phyloP scores from a whole-genome alignment of 1,140 invertebrate genomes.

The Drosophila tsacasi region DNA sequence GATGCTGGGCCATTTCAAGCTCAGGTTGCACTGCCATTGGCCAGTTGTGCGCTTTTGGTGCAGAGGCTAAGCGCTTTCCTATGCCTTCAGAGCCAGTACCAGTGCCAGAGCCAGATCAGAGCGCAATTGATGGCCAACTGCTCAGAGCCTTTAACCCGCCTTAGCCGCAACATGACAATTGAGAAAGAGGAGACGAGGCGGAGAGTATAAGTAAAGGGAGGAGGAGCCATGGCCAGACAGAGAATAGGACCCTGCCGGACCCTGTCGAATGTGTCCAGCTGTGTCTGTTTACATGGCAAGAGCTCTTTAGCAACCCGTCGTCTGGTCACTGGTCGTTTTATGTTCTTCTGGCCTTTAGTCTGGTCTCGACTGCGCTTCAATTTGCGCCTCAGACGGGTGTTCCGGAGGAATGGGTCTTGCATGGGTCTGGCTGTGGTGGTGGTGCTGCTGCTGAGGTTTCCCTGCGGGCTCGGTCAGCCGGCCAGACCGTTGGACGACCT shows the following conservation, averaged over 20 bases:
- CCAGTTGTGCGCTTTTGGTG: constrained; percentile 10
- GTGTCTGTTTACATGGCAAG: constrained; percentile 67
- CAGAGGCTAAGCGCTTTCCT: constrained; percentile 49
- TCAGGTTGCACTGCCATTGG: constrained; percentile 30
- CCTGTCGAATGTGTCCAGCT: constrained; percentile 60
- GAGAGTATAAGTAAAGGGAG: not conserved
- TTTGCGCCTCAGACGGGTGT: constrained; percentile 59
- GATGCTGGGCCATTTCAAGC: constrained; percentile 21
- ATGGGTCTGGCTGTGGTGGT: not conserved
- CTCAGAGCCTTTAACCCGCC: constrained; percentile 48
- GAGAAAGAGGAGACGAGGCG: constrained; percentile 9
- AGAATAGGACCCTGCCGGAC: constrained; percentile 14
- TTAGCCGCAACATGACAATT: constrained; percentile 49
- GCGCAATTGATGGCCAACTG: constrained; percentile 54
- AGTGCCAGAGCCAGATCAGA: constrained; percentile 43
- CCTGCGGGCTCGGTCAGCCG: constrained; percentile 32
- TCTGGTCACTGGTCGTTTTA: constrained; percentile 48
- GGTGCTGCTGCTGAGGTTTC: constrained; percentile 20
- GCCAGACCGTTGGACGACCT: constrained; percentile 48
- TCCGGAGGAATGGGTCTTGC: constrained; percentile 6
- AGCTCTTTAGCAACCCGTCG: constrained; percentile 62
- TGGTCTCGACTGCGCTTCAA: constrained; percentile 51
- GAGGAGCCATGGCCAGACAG: constrained; percentile 17
- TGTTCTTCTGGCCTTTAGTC: constrained; percentile 32
- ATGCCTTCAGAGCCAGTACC: constrained; percentile 45